These are phyloP conservation scores for Thinocorus orbignyianus DNA, from an alignment of 2,113 vertebrate genomes.

Conservation along the genomic window DNA sequence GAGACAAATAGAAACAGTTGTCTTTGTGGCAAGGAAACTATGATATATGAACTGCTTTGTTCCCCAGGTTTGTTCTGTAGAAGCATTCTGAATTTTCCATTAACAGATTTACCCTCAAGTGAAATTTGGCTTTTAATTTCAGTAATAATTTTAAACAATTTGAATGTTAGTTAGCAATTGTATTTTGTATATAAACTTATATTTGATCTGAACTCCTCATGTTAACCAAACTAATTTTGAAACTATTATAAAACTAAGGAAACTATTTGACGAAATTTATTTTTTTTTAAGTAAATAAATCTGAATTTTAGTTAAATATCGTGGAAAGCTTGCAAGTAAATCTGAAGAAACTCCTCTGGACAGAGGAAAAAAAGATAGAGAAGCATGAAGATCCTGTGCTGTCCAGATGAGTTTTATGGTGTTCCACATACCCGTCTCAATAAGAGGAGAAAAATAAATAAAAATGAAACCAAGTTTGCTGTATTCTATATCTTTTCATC, in stretches of 20 bases:
- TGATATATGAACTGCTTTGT: background rate
- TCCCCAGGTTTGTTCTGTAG: background rate
- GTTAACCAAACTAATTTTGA: background rate
- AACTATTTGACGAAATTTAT: background rate
- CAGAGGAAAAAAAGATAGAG: no score
- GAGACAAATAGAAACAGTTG: background rate
- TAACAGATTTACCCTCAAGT: background rate
- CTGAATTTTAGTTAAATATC: background rate
- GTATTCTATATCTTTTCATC: background rate
- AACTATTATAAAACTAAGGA: background rate
- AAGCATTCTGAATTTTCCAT: background rate
- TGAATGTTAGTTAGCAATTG: background rate
- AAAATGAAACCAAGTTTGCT: background rate
- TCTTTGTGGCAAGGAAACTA: background rate
- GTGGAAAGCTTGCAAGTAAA: background rate
- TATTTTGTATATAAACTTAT: background rate
- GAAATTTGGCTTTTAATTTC: background rate
- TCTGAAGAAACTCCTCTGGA: background rate
- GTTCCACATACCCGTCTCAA: background rate
- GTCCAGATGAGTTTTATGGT: background rate
- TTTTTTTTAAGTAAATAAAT: background rate
- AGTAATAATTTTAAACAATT: background rate
- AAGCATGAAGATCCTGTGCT: background rate
- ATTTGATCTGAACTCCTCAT: background rate
- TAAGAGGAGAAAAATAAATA: background rate